phyloP scores from a whole-genome alignment of 1,140 invertebrate genomes.

The Paraescarpia echinospica region DNA sequence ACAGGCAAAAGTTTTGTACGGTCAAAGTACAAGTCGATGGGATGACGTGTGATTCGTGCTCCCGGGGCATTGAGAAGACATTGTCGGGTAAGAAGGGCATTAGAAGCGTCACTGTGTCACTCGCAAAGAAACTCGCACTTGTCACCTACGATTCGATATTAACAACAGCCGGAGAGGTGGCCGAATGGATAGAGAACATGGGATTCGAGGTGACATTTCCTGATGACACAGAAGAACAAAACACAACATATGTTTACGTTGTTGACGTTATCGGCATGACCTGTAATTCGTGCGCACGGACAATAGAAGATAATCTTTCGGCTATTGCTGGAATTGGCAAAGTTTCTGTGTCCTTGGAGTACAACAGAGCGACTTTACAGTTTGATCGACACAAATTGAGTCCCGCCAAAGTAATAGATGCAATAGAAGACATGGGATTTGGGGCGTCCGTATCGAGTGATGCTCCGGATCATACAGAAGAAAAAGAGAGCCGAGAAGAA shows the following conservation, averaged over 20 bases:
- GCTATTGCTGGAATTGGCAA: slow-evolving; percentile 65
- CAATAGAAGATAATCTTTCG: slow-evolving; percentile 69
- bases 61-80: slow-evolving; percentile 73
- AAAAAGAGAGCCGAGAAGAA: slow-evolving; percentile 26
- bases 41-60: slow-evolving; percentile 83
- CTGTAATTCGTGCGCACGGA: slow-evolving; percentile 78
- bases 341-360: slow-evolving; percentile 64
- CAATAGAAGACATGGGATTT: slow-evolving; percentile 82
- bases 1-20: not conserved
- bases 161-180: slow-evolving; percentile 39
- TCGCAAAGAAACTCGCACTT: slow-evolving; percentile 41
- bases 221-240: not conserved
- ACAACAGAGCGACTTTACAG: slow-evolving; percentile 65
- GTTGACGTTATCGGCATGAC: slow-evolving; percentile 74
- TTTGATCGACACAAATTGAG: slow-evolving; percentile 66
- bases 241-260: not conserved
- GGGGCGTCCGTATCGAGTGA: slow-evolving; percentile 48
- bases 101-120: slow-evolving; percentile 57
- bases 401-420: slow-evolving; percentile 64
- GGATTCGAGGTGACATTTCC: slow-evolving; percentile 32
- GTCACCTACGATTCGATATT: slow-evolving; percentile 43
- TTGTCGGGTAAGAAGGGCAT: slow-evolving; percentile 67
- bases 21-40: slow-evolving; percentile 63
- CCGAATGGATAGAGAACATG: slow-evolving; percentile 50
- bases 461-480: not conserved